Percentiles rank a stretch among this genome's conserved stretches.
Evolutionary conservation across 2,797 vertebrate genomes (phyloP).

Genomic region (Hydrolagus colliei): DNA sequence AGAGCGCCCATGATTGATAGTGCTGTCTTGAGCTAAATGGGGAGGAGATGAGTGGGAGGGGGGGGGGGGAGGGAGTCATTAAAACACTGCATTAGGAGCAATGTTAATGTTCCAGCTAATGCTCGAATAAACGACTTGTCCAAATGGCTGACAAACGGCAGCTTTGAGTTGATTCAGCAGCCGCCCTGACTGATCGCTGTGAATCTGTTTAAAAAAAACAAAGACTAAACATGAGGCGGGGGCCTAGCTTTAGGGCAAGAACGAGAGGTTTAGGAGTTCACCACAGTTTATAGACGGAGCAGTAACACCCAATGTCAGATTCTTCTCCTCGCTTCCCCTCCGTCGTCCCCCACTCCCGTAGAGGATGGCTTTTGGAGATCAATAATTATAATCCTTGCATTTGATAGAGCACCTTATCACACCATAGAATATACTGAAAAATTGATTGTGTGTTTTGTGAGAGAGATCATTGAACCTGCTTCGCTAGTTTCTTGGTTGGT

Average conservation of each 20-base stretch:
- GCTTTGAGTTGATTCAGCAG: constrained; percentile 38
- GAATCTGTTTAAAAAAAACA: constrained; percentile 33
- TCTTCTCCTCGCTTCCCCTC: too few species aligned
- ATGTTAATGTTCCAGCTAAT: constrained; percentile 24
- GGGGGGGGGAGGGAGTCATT: neutral
- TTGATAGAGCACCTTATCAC: too few species aligned
- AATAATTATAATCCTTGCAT: too few species aligned
- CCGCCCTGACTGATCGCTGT: constrained; percentile 44
- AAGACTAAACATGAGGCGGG: constrained; percentile 41
- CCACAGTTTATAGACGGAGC: neutral
- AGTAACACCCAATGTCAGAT: too few species aligned
- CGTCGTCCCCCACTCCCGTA: too few species aligned
- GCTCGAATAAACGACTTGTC: constrained; percentile 44
- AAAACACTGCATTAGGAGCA: neutral
- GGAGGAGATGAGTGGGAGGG: neutral
- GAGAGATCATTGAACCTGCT: too few species aligned
- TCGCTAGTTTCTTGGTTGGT: too few species aligned
- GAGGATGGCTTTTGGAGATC: too few species aligned
- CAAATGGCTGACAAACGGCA: constrained; percentile 47
- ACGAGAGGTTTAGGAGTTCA: neutral
- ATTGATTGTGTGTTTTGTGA: too few species aligned
- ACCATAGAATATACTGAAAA: too few species aligned
- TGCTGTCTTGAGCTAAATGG: neutral
- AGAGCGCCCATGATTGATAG: neutral
- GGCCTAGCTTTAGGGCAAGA: neutral